Percentiles rank a stretch among this genome's conserved stretches.
These are phyloP conservation scores for Pterocles burchelli DNA, from an alignment of 2,113 vertebrate genomes.

Conservation along the genomic window DNA sequence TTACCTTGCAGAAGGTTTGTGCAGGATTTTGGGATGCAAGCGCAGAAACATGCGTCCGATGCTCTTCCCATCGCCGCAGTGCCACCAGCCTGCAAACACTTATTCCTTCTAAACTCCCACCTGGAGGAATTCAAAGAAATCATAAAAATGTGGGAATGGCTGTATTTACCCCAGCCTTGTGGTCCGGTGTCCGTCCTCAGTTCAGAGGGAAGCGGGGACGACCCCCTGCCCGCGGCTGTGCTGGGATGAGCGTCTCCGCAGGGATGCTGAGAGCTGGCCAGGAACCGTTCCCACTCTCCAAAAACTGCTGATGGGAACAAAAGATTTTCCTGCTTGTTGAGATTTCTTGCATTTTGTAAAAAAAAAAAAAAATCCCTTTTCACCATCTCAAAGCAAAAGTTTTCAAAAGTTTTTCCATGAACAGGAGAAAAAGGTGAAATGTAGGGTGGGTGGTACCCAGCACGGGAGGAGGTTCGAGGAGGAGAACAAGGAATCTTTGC, in stretches of 20 bases:
- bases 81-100: not conserved
- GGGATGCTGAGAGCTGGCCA: not conserved
- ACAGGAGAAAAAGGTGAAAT: not conserved
- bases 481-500: no score
- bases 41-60: fast-evolving
- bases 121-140: not conserved
- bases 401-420: not conserved
- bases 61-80: not conserved
- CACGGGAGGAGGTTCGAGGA: not conserved
- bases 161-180: not conserved
- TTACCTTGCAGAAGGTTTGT: not conserved
- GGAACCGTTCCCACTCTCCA: not conserved
- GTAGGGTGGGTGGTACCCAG: fast-evolving
- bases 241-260: not conserved
- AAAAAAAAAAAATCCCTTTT: not conserved
- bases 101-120: not conserved
- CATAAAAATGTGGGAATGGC: not conserved
- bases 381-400: not conserved
- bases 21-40: not conserved
- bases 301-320: not conserved
- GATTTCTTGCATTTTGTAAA: not conserved
- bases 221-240: not conserved
- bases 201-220: not conserved
- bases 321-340: not conserved
- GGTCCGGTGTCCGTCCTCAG: fast-evolving